These are phyloP conservation scores for Ischnura elegans DNA, from an alignment of 2,888 invertebrate genomes.

Conservation along the genomic window DNA sequence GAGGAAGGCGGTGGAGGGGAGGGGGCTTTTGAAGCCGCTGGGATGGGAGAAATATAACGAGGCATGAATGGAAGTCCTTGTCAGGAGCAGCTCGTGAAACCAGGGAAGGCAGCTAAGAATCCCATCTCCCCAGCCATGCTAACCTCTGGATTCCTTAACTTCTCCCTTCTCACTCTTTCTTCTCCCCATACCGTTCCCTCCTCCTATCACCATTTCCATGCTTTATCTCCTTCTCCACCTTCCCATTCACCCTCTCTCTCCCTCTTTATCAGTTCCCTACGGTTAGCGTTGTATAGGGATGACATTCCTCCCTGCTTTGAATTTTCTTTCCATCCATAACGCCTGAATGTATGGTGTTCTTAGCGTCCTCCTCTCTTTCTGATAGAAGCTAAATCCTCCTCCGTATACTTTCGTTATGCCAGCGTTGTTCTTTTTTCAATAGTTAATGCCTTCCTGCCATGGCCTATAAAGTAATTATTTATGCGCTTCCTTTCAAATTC, in stretches of 20 bases:
- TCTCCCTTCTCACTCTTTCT: neutral
- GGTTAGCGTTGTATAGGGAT: neutral
- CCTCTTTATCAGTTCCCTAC: neutral
- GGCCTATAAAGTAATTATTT: slow-evolving; percentile 3
- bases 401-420: no score
- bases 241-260: neutral
- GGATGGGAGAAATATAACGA: slow-evolving; percentile 67
- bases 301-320: slow-evolving; percentile 42
- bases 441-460: neutral
- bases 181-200: neutral
- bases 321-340: slow-evolving; percentile 52
- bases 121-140: slow-evolving; percentile 30
- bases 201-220: neutral
- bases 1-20: neutral
- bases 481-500: neutral
- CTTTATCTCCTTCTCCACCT: neutral
- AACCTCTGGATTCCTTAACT: slow-evolving; percentile 39
- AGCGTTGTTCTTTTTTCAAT: neutral
- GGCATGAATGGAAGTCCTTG: slow-evolving; percentile 67
- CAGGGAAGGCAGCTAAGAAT: slow-evolving; percentile 65
- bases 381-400: neutral
- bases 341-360: slow-evolving; percentile 1
- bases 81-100: slow-evolving; percentile 65
- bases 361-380: neutral
- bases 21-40: slow-evolving; percentile 54